phyloP scores from a whole-genome alignment of 2,797 vertebrate species.

The Ciconia nigra region DNA sequence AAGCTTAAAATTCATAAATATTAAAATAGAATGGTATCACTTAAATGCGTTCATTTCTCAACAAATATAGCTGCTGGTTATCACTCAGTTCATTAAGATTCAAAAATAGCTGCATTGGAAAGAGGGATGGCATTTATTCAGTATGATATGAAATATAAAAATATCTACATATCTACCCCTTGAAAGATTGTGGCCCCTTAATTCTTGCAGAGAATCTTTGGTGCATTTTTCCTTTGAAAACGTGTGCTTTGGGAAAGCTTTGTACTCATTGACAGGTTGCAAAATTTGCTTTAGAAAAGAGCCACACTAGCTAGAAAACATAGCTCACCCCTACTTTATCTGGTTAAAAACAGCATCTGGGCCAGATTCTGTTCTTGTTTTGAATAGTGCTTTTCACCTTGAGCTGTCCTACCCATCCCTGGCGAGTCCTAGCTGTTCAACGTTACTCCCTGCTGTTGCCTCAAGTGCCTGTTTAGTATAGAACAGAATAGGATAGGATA shows the following conservation, averaged over 20 bases:
- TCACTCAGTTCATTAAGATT: conserved; percentile 20
- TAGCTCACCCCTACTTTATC: not conserved
- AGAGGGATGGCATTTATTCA: not conserved
- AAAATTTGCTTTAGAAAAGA: not conserved
- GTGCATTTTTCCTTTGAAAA: not conserved
- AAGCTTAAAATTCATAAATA: conserved; percentile 48
- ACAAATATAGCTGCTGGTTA: conserved; percentile 29
- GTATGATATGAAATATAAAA: not conserved
- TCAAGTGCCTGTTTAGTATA: not conserved
- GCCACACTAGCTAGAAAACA: not conserved
- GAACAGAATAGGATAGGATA: not conserved
- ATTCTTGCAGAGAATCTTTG: not conserved
- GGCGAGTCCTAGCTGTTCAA: fast-evolving
- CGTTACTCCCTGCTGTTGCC: fast-evolving
- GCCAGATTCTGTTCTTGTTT: not conserved
- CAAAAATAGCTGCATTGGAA: not conserved
- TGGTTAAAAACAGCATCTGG: not conserved
- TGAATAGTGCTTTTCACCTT: not conserved
- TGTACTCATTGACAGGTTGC: not conserved
- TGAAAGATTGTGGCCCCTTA: not conserved
- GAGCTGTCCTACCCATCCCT: not conserved
- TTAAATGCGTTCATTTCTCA: not conserved
- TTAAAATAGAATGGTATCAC: conserved; percentile 15
- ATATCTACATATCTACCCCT: not conserved
- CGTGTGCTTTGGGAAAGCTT: not conserved